Evolutionary conservation across 2,113 vertebrate genomes (phyloP).

Genomic region (Anthoscopus minutus): DNA sequence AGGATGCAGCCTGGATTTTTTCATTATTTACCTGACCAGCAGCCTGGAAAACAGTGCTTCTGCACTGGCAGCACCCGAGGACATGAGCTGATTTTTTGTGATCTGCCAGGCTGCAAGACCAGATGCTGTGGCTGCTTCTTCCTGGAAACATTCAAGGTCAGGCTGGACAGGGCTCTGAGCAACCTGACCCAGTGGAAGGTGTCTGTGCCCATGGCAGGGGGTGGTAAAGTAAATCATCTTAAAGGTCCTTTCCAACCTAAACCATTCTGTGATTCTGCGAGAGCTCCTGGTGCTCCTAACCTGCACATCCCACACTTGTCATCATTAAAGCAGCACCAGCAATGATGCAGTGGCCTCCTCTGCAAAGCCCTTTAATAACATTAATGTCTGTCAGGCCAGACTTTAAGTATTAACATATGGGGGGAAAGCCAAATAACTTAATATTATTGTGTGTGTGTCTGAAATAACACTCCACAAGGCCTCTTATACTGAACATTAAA

Average conservation of each 20-base stretch:
- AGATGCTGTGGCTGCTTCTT: not conserved
- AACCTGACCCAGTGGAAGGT: not conserved
- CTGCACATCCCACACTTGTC: not conserved
- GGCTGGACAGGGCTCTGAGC: not conserved
- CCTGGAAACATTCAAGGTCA: not conserved
- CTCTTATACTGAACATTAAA: not conserved
- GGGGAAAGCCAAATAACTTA: slow-evolving; percentile 25
- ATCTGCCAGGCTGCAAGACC: not conserved
- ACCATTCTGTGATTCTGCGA: not conserved
- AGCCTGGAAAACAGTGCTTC: not conserved
- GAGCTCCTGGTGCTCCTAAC: not conserved
- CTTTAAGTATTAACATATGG: not conserved
- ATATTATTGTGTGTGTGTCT: not conserved
- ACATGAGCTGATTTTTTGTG: not conserved
- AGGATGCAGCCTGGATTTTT: not conserved
- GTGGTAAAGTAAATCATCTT: not conserved
- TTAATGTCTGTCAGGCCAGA: not conserved
- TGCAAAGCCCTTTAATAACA: not conserved
- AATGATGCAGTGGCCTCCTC: not conserved
- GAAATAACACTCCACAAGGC: slow-evolving; percentile 21
- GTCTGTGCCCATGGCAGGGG: not conserved
- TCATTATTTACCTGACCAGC: not conserved
- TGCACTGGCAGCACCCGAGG: not conserved
- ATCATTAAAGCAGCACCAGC: not conserved
- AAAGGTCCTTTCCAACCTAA: not conserved